Evolutionary conservation across 2,888 invertebrate genomes (phyloP).

Genomic region (Mongoloraphidia duomilia): DNA sequence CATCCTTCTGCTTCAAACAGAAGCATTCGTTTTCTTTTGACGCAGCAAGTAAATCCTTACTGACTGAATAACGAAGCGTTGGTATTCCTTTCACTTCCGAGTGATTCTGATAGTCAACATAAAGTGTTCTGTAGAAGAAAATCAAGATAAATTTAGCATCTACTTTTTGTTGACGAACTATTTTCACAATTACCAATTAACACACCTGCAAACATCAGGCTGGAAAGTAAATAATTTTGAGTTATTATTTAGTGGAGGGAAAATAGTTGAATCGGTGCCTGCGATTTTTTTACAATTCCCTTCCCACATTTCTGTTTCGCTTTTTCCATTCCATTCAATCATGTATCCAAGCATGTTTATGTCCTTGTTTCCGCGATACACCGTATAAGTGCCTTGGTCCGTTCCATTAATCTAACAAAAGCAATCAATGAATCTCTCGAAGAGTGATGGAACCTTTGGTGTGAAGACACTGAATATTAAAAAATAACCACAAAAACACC

Average conservation of each 20-base stretch:
- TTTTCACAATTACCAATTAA: neutral
- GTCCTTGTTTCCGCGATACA: conserved; percentile 37
- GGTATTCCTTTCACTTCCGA: conserved; percentile 30
- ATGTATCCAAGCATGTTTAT: conserved; percentile 34
- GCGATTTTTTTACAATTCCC: conserved; percentile 36
- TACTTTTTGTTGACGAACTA: too few relatives aligned
- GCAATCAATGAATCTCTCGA: neutral
- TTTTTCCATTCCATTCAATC: conserved; percentile 28
- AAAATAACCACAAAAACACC: too few relatives aligned
- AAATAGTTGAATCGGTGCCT: conserved; percentile 40
- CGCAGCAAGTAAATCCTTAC: conserved; percentile 29
- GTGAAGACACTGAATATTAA: too few relatives aligned
- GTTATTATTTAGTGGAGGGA: conserved; percentile 33
- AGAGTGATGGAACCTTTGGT: neutral
- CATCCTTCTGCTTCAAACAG: conserved; percentile 31
- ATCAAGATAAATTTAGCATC: neutral
- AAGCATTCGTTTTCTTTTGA: conserved; percentile 36
- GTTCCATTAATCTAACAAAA: conserved; percentile 35
- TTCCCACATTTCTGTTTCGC: conserved; percentile 27
- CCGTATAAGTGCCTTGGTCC: conserved; percentile 36
- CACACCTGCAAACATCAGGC: conserved; percentile 42
- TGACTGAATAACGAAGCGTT: conserved; percentile 34
- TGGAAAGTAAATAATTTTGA: conserved; percentile 34
- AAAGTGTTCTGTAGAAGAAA: conserved; percentile 30
- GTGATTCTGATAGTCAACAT: conserved; percentile 29